phyloP scores from a whole-genome alignment of 1,140 invertebrate genomes.

The Archivesica marissinica region DNA sequence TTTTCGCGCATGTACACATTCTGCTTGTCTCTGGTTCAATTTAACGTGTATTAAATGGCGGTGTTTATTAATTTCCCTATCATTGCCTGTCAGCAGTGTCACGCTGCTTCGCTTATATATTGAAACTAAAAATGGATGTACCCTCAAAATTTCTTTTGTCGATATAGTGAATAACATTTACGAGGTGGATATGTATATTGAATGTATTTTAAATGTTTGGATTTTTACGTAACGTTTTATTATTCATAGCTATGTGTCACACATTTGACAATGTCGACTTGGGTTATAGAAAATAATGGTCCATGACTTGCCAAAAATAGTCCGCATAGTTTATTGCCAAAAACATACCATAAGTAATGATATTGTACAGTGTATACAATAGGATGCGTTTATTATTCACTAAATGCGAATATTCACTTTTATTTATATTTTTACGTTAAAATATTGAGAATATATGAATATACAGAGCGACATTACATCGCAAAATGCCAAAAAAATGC shows the following conservation, averaged over 20 bases:
- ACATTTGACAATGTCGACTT: constrained; percentile 42
- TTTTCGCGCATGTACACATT: constrained; percentile 37
- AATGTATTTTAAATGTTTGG: constrained; percentile 22
- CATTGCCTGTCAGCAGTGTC: constrained; percentile 29
- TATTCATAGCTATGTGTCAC: constrained; percentile 57
- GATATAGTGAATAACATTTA: constrained; percentile 6
- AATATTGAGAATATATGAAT: no score
- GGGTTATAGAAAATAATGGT: constrained; percentile 52
- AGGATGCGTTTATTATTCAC: neutral
- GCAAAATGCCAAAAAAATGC: no score
- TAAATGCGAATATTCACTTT: constrained; percentile 7
- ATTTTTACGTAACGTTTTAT: constrained; percentile 60
- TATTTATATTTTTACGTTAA: neutral
- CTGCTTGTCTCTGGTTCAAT: constrained; percentile 33
- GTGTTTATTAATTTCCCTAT: constrained; percentile 44
- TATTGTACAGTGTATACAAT: neutral
- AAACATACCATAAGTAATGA: neutral
- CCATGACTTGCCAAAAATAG: constrained; percentile 41
- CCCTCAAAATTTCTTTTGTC: constrained; percentile 11
- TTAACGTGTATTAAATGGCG: constrained; percentile 32
- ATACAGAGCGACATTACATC: no score
- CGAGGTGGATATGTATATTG: constrained; percentile 9
- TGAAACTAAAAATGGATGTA: constrained; percentile 25
- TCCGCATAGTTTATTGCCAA: neutral
- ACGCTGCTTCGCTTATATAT: constrained; percentile 1